Evolutionary conservation across 2,888 invertebrate species (phyloP).

Genomic region (Apotomis betuletana): DNA sequence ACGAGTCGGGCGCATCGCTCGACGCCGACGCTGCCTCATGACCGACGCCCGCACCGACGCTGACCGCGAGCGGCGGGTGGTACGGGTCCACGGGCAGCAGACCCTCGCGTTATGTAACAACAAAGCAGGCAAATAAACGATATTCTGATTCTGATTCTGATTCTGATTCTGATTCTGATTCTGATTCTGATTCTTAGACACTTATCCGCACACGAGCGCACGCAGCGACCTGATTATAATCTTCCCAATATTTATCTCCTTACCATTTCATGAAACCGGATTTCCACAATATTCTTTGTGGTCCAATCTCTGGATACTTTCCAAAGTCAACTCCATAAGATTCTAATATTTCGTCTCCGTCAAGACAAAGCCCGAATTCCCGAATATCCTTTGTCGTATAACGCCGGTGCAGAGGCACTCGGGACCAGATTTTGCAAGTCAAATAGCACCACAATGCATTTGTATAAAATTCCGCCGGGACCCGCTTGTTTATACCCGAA

Average conservation of each 20-base stretch:
- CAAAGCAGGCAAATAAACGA: too few relatives aligned
- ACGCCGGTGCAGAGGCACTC: slow-evolving; percentile 15
- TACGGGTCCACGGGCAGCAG: too few relatives aligned
- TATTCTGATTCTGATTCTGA: too few relatives aligned
- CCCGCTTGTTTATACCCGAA: slow-evolving; percentile 21
- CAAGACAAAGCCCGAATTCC: slow-evolving; percentile 38
- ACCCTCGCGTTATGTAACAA: too few relatives aligned
- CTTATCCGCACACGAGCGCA: neutral
- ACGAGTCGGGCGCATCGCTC: too few relatives aligned
- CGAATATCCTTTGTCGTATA: slow-evolving; percentile 39
- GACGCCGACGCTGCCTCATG: too few relatives aligned
- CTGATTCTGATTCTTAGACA: too few relatives aligned
- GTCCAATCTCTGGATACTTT: slow-evolving; percentile 12
- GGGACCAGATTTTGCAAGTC: slow-evolving; percentile 39
- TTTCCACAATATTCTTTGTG: slow-evolving; percentile 21
- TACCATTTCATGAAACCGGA: neutral
- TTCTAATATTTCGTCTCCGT: slow-evolving; percentile 35
- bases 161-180: too few relatives aligned
- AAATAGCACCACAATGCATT: slow-evolving; percentile 37
- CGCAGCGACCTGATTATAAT: neutral
- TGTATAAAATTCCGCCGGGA: slow-evolving; percentile 36
- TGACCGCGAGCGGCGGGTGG: too few relatives aligned
- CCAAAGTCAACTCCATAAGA: slow-evolving; percentile 28
- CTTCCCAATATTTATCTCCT: slow-evolving; percentile 3
- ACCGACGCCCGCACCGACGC: too few relatives aligned